Percentiles rank a stretch among this genome's conserved stretches.
Conservation (phyloP, 2,113 vertebrate species). For the Macaca nemestrina region DNA sequence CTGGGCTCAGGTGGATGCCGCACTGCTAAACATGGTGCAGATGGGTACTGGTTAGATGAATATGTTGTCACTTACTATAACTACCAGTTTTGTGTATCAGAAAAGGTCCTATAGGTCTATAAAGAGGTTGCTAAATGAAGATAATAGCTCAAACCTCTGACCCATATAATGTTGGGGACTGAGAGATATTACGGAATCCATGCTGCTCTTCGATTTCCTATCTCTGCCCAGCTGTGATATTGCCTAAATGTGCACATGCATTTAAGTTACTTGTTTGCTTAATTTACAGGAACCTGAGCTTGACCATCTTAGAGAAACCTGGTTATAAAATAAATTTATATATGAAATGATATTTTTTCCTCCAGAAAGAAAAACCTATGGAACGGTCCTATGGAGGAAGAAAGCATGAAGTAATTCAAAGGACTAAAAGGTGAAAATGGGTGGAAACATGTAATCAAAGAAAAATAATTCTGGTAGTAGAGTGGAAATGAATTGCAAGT, state of each 20-base stretch:
- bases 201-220: background rate
- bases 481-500: background rate
- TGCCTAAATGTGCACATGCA: background rate
- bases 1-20: too few relatives aligned
- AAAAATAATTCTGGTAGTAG: background rate
- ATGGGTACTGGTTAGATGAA: background rate
- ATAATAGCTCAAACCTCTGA: background rate
- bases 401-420: background rate
- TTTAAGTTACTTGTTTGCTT: background rate
- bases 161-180: background rate
- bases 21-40: background rate
- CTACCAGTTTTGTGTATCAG: background rate
- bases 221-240: background rate
- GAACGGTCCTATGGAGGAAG: background rate
- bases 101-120: background rate
- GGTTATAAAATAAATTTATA: background rate
- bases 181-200: background rate
- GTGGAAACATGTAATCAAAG: background rate
- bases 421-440: background rate
- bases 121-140: background rate
- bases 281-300: background rate
- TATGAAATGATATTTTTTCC: background rate
- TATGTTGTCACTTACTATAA: background rate
- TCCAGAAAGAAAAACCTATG: background rate
- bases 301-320: background rate